A percentile compares a stretch with the other conserved stretches of the same genome.
Evolutionary conservation across 2,113 vertebrate genomes (phyloP).

Genomic region (Larimichthys polyactis): DNA sequence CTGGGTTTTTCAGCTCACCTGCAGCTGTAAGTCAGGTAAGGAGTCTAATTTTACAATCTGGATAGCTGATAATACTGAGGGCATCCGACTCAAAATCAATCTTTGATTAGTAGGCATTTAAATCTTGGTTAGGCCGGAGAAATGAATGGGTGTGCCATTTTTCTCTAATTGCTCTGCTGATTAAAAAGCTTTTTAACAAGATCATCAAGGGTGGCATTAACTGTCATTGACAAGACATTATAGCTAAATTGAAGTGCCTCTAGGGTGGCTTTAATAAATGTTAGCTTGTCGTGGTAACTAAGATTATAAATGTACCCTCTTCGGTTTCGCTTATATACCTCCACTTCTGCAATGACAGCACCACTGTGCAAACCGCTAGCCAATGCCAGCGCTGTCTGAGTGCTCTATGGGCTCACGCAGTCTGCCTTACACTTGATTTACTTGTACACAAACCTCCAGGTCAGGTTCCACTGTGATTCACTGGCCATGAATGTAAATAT

Average conservation of each 20-base stretch:
- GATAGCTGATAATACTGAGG: not conserved
- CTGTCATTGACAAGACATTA: slow-evolving; percentile 52
- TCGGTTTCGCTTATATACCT: not conserved
- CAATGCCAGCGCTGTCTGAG: not conserved
- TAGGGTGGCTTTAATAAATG: slow-evolving; percentile 48
- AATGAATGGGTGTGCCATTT: slow-evolving; percentile 21
- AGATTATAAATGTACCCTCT: slow-evolving; percentile 8
- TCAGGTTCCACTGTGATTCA: not conserved
- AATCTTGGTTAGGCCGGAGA: not conserved
- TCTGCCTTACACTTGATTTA: not conserved
- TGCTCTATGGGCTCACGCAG: not conserved
- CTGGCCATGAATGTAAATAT: not conserved
- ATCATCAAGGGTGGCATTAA: slow-evolving; percentile 51
- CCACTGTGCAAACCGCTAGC: not conserved
- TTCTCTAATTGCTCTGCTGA: slow-evolving; percentile 41
- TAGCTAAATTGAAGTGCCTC: slow-evolving; percentile 51
- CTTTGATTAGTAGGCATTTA: slow-evolving; percentile 24
- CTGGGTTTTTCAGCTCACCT: slow-evolving; percentile 11
- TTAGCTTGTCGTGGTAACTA: slow-evolving; percentile 53
- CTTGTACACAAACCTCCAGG: not conserved
- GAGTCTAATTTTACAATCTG: not conserved
- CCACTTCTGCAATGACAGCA: slow-evolving; percentile 9
- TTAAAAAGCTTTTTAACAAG: slow-evolving; percentile 71
- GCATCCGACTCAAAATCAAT: not conserved
- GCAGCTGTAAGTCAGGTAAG: not conserved